Percentiles rank a stretch among this genome's conserved stretches.
Evolutionary conservation across 1,140 invertebrate genomes (phyloP).

Genomic region (Arion vulgaris): DNA sequence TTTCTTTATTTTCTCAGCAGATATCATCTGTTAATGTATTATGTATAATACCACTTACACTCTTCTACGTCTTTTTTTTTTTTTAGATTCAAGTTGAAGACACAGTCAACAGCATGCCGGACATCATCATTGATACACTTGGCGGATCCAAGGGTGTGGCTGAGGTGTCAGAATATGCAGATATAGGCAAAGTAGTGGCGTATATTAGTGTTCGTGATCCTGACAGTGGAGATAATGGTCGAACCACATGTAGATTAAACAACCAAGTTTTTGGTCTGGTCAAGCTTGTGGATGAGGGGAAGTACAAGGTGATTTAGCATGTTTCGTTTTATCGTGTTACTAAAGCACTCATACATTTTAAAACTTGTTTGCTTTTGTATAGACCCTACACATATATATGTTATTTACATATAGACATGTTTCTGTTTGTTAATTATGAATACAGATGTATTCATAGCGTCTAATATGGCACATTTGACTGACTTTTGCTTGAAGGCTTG

Average conservation of each 20-base stretch:
- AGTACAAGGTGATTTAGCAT: conserved; percentile 55
- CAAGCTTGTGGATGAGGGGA: conserved; percentile 43
- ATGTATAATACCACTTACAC: no score
- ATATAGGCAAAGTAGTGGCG: conserved; percentile 57
- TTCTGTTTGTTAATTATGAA: no score
- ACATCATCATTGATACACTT: conserved; percentile 59
- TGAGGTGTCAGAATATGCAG: conserved; percentile 58
- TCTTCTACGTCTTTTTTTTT: no score
- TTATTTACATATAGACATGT: no score
- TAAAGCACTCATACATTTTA: no score
- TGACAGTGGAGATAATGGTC: conserved; percentile 59
- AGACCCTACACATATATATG: no score
- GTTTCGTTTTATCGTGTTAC: no score
- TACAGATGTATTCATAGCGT: no score
- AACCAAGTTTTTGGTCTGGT: conserved; percentile 52
- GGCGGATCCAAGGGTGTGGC: conserved; percentile 44
- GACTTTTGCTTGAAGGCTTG: no score
- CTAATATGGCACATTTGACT: no score
- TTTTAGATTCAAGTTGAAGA: conserved; percentile 60
- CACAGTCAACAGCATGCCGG: conserved; percentile 65
- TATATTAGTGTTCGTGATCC: conserved; percentile 57
- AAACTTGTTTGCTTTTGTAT: no score
- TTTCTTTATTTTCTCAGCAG: no score
- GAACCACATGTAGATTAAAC: conserved; percentile 51
- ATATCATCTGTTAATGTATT: not conserved